phyloP scores from a whole-genome alignment of 2,113 vertebrate genomes.

The Cettia cetti region DNA sequence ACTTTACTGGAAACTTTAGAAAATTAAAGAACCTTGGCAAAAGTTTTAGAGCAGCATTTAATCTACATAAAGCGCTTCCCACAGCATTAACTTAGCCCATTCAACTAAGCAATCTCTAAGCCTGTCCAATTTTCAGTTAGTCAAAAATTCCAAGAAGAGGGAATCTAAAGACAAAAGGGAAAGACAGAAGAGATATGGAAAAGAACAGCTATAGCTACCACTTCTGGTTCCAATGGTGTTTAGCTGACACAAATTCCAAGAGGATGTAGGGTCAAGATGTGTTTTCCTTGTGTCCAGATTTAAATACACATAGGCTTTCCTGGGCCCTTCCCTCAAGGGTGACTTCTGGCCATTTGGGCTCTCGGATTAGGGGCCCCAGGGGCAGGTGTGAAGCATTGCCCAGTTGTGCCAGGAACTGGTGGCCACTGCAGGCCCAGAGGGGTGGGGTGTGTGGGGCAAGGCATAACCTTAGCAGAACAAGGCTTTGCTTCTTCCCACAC shows the following conservation, averaged over 20 bases:
- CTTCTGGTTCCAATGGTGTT: background rate
- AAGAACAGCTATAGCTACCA: background rate
- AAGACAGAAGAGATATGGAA: background rate
- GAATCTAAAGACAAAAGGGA: background rate
- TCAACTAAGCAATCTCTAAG: background rate
- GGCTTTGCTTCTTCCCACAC: background rate
- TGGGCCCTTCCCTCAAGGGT: background rate
- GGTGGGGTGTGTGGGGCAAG: background rate
- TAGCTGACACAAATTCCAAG: background rate
- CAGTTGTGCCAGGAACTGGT: fast-evolving
- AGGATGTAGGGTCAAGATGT: fast-evolving
- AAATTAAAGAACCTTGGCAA: background rate
- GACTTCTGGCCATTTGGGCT: background rate
- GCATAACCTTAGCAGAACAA: background rate
- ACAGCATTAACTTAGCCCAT: background rate
- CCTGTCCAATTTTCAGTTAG: background rate
- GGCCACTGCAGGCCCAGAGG: background rate
- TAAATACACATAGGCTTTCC: background rate
- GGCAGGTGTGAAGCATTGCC: no score
- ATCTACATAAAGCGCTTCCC: background rate
- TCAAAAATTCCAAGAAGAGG: background rate
- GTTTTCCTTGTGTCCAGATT: background rate
- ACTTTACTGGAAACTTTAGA: background rate
- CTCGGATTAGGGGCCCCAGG: no score
- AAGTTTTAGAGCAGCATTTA: background rate